These are phyloP conservation scores for Festucalex cinctus DNA, from an alignment of 2,113 vertebrate species.

Conservation along the genomic window DNA sequence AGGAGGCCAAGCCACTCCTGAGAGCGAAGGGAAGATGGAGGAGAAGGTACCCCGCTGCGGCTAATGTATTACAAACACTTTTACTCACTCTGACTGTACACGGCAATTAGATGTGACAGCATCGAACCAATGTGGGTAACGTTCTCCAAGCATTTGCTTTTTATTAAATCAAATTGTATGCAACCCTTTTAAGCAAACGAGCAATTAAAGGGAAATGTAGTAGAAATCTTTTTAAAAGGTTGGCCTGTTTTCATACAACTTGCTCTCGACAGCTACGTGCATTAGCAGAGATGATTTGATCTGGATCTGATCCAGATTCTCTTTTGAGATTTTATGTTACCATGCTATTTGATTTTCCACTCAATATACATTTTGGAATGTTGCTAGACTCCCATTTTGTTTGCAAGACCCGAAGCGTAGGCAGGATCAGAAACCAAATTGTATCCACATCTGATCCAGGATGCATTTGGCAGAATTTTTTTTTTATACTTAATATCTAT, in stretches of 20 bases:
- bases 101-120: slow-evolving; percentile 26
- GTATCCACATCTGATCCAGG: not conserved
- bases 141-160: slow-evolving; percentile 9
- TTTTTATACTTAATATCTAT: not conserved
- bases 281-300: not conserved
- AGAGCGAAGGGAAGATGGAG: not conserved
- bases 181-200: slow-evolving; percentile 14
- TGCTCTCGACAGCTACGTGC: not conserved
- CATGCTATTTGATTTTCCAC: not conserved
- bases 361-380: too few species aligned
- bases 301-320: not conserved
- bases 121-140: slow-evolving; percentile 8
- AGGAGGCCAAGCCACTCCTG: slow-evolving; percentile 20
- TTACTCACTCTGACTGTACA: slow-evolving; percentile 14
- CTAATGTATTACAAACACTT: slow-evolving; percentile 13
- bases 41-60: not conserved
- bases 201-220: not conserved
- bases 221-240: not conserved
- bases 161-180: slow-evolving; percentile 25
- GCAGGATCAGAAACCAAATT: not conserved
- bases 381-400: not conserved
- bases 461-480: not conserved
- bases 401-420: not conserved
- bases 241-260: not conserved
- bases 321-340: not conserved